These are phyloP conservation scores for Tenrec ecaudatus DNA, from an alignment of 2,113 vertebrate genomes.

Conservation along the genomic window DNA sequence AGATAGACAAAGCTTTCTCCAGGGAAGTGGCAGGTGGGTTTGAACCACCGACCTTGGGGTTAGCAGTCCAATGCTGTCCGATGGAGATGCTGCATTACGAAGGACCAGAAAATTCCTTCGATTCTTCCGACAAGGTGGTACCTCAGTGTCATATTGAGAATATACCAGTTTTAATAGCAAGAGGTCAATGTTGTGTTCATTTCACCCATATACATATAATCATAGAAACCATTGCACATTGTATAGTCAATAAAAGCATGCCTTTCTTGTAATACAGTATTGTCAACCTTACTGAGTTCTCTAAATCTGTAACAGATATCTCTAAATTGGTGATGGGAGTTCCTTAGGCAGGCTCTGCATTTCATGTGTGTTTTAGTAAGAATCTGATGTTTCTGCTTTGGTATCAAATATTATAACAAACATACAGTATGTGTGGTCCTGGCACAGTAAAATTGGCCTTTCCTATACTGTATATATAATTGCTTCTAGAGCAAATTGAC, in stretches of 20 bases:
- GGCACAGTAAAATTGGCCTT: conserved; percentile 66
- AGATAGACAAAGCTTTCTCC: too few species aligned
- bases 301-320: conserved; percentile 64
- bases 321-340: conserved; percentile 54
- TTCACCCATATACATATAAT: conserved; percentile 6
- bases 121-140: background rate
- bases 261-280: conserved; percentile 3
- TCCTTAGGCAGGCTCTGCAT: conserved; percentile 45
- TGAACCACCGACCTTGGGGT: too few species aligned
- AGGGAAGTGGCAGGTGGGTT: too few species aligned
- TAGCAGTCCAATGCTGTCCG: too few species aligned
- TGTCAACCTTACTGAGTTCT: conserved; percentile 50
- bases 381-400: conserved; percentile 76
- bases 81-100: background rate
- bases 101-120: conserved; percentile 16
- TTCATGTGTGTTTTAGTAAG: conserved; percentile 73
- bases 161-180: background rate
- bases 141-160: background rate
- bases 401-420: conserved; percentile 80
- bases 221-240: background rate
- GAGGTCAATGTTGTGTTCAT: background rate
- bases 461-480: conserved; percentile 64
- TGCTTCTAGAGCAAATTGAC: conserved; percentile 73
- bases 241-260: background rate
- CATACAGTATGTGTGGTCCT: conserved; percentile 79